Percentiles rank a stretch among this genome's conserved stretches.
phyloP scores from a whole-genome alignment of 2,888 invertebrate genomes.

The Trichogramma evanescens region DNA sequence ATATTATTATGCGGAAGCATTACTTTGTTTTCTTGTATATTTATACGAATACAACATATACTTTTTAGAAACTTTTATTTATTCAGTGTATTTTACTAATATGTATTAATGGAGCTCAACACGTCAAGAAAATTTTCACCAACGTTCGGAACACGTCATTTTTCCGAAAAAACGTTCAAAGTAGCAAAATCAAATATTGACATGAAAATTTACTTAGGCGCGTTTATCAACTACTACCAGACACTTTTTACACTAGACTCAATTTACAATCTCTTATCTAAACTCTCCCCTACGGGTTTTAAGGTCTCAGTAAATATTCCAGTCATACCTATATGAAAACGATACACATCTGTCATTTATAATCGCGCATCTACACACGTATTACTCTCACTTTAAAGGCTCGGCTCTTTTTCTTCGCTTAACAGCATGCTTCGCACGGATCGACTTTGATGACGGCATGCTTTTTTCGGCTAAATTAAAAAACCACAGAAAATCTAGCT shows the following conservation, averaged over 20 bases:
- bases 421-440: background rate
- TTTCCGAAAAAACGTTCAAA: background rate
- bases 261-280: conserved; percentile 2
- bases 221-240: no score
- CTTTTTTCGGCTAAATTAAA: no score
- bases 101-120: background rate
- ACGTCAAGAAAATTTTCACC: background rate
- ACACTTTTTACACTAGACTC: background rate
- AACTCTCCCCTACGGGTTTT: background rate
- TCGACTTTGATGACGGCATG: no score
- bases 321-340: background rate
- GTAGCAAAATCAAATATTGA: background rate
- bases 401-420: conserved; percentile 7
- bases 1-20: background rate
- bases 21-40: background rate
- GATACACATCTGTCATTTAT: background rate
- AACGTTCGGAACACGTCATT: background rate
- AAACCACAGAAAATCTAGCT: no score
- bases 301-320: background rate
- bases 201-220: background rate
- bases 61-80: background rate
- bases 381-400: conserved; percentile 15
- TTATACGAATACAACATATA: background rate
- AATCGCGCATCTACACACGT: conserved; percentile 1
- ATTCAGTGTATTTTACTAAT: background rate